A percentile compares a stretch with the other conserved stretches of the same genome.
These are phyloP conservation scores for Carassius gibelio DNA, from an alignment of 2,113 vertebrate species.

Conservation along the genomic window DNA sequence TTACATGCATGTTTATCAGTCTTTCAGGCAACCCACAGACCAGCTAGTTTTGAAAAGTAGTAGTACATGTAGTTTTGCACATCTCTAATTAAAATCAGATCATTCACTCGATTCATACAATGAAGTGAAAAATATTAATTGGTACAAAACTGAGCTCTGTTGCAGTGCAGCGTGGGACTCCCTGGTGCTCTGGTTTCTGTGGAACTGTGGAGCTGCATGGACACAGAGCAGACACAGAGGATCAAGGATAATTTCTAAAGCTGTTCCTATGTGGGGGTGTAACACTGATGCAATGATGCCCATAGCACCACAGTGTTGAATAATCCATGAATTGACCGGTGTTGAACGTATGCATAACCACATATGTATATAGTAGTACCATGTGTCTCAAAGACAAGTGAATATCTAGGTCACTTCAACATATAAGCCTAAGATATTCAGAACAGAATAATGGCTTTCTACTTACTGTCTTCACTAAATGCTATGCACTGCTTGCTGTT, in stretches of 20 bases:
- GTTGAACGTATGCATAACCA: neutral
- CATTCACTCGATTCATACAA: neutral
- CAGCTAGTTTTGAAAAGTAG: neutral
- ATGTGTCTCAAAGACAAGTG: neutral
- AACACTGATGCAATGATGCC: neutral
- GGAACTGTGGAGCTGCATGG: neutral
- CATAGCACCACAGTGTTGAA: neutral
- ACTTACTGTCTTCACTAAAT: neutral
- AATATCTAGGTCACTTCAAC: slow-evolving; percentile 5
- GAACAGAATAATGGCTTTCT: neutral
- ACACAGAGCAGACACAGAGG: neutral
- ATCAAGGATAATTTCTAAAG: neutral
- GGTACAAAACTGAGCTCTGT: neutral
- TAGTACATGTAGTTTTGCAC: neutral
- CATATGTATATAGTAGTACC: neutral
- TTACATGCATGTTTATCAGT: neutral
- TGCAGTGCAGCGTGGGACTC: neutral
- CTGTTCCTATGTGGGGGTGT: neutral
- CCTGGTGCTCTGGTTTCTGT: neutral
- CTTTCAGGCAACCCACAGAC: neutral
- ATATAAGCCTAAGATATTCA: neutral
- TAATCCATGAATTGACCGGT: slow-evolving; percentile 1
- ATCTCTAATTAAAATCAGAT: neutral
- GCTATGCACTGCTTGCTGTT: neutral
- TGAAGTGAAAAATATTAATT: neutral